Percentiles rank a stretch among this genome's conserved stretches.
Evolutionary conservation across 2,113 vertebrate species (phyloP).

Genomic region (Camelus dromedarius): DNA sequence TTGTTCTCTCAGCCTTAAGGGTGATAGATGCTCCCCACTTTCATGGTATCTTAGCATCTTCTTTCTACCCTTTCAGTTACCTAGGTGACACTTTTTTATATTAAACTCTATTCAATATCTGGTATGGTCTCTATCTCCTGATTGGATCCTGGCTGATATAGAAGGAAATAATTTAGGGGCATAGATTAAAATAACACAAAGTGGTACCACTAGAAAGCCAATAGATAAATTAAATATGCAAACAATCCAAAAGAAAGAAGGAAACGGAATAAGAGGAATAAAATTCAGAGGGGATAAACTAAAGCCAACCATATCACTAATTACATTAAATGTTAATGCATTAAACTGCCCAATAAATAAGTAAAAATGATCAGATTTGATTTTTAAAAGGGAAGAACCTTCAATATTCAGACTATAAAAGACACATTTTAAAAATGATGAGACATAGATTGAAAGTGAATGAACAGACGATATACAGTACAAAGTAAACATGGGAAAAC

Average conservation of each 20-base stretch:
- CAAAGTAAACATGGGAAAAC: neutral
- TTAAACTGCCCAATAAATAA: neutral
- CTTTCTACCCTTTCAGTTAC: neutral
- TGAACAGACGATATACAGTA: neutral
- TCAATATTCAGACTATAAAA: neutral
- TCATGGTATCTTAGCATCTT: neutral
- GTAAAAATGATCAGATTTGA: neutral
- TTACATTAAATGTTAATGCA: neutral
- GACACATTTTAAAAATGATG: neutral
- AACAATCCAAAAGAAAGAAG: slow-evolving; percentile 23
- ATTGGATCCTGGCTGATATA: neutral
- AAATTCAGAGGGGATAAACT: neutral
- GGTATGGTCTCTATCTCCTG: neutral
- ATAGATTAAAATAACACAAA: slow-evolving; percentile 46
- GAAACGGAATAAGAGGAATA: neutral
- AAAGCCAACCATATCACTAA: neutral
- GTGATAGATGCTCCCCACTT: neutral
- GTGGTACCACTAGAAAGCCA: neutral
- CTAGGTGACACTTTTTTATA: slow-evolving; percentile 13
- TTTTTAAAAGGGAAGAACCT: slow-evolving; percentile 16
- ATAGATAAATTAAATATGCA: neutral
- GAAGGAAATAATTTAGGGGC: neutral
- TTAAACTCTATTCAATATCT: neutral
- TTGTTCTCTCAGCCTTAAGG: slow-evolving; percentile 11
- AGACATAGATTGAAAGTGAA: neutral